These are phyloP conservation scores for Eucera pruinosa DNA, from an alignment of 2,888 invertebrate species.

Conservation along the genomic window DNA sequence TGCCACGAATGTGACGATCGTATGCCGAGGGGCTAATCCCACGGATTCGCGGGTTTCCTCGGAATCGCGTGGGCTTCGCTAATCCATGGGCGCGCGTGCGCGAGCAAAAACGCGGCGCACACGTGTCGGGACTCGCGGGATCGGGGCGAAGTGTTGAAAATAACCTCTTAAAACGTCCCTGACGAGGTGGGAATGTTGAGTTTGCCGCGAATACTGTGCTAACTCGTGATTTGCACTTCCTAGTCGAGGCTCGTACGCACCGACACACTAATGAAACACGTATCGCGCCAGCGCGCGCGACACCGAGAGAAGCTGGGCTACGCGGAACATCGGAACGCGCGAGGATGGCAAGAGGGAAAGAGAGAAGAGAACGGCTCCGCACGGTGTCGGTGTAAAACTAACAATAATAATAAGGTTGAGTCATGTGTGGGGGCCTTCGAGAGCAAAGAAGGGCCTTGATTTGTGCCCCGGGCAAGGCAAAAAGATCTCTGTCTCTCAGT, in stretches of 20 bases:
- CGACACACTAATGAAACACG: conserved; percentile 13
- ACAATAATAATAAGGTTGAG: conserved; percentile 81
- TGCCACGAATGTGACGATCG: no score
- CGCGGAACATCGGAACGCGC: no score
- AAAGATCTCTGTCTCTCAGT: conserved; percentile 71
- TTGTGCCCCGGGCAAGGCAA: conserved; percentile 82
- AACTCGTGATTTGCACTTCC: conserved; percentile 81
- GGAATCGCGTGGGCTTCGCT: not conserved
- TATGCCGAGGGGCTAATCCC: no score
- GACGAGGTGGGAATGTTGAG: conserved; percentile 81
- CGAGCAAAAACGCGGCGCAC: conserved; percentile 29
- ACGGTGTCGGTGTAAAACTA: conserved; percentile 70
- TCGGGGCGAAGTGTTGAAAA: conserved; percentile 80
- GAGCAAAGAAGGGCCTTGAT: conserved; percentile 81
- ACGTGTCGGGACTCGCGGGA: conserved; percentile 46
- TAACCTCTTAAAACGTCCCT: conserved; percentile 82
- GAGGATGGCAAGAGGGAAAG: not conserved
- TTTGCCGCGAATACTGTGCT: conserved; percentile 78
- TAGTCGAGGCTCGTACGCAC: conserved; percentile 72
- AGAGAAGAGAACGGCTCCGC: not conserved
- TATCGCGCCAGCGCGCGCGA: not conserved
- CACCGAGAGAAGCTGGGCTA: not conserved
- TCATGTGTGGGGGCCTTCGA: conserved; percentile 81
- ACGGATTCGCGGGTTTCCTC: no score
- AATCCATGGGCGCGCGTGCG: conserved; percentile 3